Evolutionary conservation across 2,113 vertebrate genomes (phyloP), one percentile per base, ranked within the genome.

Genomic region (Hiodon alosoides): DNA sequence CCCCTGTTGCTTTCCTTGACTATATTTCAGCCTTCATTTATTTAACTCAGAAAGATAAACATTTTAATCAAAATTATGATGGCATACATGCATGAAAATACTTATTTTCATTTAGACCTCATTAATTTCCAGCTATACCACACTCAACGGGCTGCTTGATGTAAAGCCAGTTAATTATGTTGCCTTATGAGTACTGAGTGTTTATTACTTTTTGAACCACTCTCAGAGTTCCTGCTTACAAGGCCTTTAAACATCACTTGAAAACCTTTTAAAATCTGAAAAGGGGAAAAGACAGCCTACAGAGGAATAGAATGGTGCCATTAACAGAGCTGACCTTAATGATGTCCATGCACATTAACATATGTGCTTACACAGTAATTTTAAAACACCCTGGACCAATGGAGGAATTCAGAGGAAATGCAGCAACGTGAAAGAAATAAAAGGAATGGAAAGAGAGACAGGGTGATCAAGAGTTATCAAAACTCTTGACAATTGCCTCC

Each of bases 1-100:
- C 57, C 46, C 50, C 53, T 59, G 53, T 52, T 3, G 57, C 55
- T 48, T 55, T 55, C 16, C 69, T 14, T 54, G 46, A 17, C 47
- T 10, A 59, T 48, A 71, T 50, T 57, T 59, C 47, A 71, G 55
- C 70, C 70, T 71, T 57, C 69, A 59, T 59, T 58, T 60, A 50
- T 71, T 59, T n/a, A 55, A 54, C 47, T 71, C 60, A 1, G 10
- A 55, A 70, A 31, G 46, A 47, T 10, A 8, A 31, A 11, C 14
- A 7, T 55, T 69, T 55, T 17, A 31, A n/a, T 53, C 53, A 16
- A 16, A n/a, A 6, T 31, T n/a, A 52, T 13, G 17, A 17, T 13
- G 69, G 10, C 69, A 46, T 2, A 46, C 16, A 31, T 46, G 53
- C 16, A 31, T 3, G 53, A 17, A 46, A 13, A 58, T 47, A 10